phyloP scores from a whole-genome alignment of 2,113 vertebrate genomes.

The Theristicus caerulescens region DNA sequence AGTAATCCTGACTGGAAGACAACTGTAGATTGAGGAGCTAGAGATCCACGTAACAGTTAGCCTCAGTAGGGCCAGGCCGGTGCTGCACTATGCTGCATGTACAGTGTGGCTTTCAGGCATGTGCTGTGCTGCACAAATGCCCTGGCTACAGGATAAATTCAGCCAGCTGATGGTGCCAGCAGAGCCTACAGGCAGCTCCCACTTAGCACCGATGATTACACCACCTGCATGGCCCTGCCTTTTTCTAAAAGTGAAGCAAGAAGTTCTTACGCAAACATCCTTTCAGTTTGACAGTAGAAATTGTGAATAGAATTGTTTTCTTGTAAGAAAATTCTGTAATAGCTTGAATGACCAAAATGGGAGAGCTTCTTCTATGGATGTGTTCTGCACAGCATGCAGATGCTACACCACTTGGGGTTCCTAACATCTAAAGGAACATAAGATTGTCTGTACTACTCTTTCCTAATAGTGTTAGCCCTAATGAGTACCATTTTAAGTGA shows the following conservation, averaged over 20 bases:
- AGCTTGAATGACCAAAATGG: neutral
- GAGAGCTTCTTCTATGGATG: neutral
- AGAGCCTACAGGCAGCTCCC: neutral
- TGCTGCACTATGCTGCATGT: neutral
- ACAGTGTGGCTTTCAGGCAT: neutral
- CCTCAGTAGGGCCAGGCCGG: neutral
- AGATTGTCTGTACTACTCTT: too few relatives aligned
- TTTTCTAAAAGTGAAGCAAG: neutral
- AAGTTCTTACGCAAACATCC: neutral
- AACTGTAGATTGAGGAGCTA: neutral
- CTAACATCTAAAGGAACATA: neutral
- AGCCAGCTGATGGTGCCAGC: neutral
- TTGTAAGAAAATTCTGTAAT: neutral
- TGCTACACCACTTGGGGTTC: neutral
- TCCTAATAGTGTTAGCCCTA: neutral
- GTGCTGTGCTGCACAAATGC: too few relatives aligned
- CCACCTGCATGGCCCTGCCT: neutral
- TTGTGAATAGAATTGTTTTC: neutral
- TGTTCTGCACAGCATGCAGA: neutral
- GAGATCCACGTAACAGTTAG: neutral
- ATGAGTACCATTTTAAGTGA: neutral
- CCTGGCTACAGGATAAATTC: neutral
- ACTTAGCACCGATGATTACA: accelerated
- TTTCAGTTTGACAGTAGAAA: neutral
- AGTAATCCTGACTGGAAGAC: neutral